Conservation (phyloP, 1,140 invertebrate genomes). For the Brachionus angularis region DNA sequence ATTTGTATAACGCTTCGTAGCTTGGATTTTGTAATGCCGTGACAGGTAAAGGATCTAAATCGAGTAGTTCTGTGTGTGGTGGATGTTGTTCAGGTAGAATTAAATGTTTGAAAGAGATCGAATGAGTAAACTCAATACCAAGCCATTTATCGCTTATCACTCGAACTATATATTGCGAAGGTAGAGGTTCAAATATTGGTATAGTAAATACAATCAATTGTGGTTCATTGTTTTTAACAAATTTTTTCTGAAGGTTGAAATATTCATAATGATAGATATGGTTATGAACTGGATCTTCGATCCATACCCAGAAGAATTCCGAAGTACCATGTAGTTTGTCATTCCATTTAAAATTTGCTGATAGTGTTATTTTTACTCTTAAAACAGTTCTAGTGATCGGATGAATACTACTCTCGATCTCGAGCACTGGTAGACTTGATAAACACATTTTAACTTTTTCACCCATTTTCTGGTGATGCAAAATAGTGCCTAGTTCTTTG, state of each 20-base stretch:
- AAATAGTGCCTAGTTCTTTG: constrained; percentile 74
- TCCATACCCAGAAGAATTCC: constrained; percentile 94
- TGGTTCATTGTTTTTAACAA: constrained; percentile 67
- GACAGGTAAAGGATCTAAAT: constrained; percentile 82
- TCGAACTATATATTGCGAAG: constrained; percentile 83
- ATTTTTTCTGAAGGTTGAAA: constrained; percentile 79
- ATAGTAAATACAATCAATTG: constrained; percentile 91
- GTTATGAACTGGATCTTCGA: constrained; percentile 88
- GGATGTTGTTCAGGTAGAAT: constrained; percentile 87
- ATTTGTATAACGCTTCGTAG: constrained; percentile 75
- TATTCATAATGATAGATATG: constrained; percentile 93
- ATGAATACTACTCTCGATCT: constrained; percentile 77
- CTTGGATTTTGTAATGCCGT: constrained; percentile 74
- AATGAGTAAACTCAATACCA: constrained; percentile 68
- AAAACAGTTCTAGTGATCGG: constrained; percentile 88
- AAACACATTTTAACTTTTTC: constrained; percentile 75
- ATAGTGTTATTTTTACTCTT: constrained; percentile 75
- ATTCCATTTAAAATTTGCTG: constrained; percentile 69
- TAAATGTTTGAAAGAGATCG: constrained; percentile 80
- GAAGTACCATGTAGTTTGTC: constrained; percentile 71
- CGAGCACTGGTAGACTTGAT: constrained; percentile 74
- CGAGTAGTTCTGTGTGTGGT: constrained; percentile 86
- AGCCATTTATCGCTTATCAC: constrained; percentile 85
- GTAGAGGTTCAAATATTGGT: constrained; percentile 82
- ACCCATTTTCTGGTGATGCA: constrained; percentile 73